Evolutionary conservation across 2,888 invertebrate genomes (phyloP).

Genomic region (Pristionchus japonicus): DNA sequence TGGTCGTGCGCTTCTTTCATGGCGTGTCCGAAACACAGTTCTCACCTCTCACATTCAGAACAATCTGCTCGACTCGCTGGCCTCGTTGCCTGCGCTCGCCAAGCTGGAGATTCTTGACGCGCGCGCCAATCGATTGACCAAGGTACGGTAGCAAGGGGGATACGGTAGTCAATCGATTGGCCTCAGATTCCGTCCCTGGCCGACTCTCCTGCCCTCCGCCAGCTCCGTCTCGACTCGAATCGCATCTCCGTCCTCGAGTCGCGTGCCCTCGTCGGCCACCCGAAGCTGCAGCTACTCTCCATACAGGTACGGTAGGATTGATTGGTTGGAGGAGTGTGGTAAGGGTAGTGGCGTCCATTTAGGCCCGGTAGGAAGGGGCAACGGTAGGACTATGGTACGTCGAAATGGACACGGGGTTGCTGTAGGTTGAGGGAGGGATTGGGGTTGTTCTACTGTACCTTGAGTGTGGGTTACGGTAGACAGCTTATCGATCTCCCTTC

Average conservation of each 20-base stretch:
- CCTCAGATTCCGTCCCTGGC: neutral
- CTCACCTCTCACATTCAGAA: slow-evolving; percentile 83
- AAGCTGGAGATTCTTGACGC: slow-evolving; percentile 77
- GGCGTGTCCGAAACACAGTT: neutral
- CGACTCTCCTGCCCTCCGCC: slow-evolving; percentile 59
- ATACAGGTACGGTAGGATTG: slow-evolving; percentile 78
- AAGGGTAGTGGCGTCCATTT: neutral
- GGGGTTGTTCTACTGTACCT: no score
- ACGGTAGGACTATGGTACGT: no score
- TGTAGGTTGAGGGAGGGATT: neutral
- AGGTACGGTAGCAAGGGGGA: neutral
- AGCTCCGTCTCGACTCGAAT: slow-evolving; percentile 80
- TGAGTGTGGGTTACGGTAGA: neutral
- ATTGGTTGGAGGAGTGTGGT: no score
- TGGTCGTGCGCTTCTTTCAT: no score
- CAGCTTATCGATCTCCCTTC: neutral
- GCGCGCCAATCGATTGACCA: slow-evolving; percentile 32
- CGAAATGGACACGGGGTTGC: neutral
- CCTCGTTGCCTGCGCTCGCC: slow-evolving; percentile 85
- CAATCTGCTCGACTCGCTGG: slow-evolving; percentile 82
- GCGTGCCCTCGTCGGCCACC: slow-evolving; percentile 87
- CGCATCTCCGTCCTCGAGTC: slow-evolving; percentile 83
- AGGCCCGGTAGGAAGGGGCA: neutral
- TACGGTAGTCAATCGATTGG: neutral
- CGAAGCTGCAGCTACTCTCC: slow-evolving; percentile 81